These are phyloP conservation scores for Zhuqinia jingwanae DNA, from an alignment of 2,888 invertebrate genomes.

Conservation along the genomic window DNA sequence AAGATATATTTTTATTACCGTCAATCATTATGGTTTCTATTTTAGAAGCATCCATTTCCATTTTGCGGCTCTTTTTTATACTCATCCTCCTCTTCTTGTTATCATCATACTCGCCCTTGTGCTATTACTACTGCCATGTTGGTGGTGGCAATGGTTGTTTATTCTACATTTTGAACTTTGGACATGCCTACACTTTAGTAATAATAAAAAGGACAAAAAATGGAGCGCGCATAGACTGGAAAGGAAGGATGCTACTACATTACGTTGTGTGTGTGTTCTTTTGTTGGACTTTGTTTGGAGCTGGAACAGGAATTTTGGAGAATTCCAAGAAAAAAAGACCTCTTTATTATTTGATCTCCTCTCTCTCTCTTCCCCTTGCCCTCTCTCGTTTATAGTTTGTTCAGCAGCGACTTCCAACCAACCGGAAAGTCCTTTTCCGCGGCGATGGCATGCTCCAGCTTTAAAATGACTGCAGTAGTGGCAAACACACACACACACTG, in stretches of 20 bases:
- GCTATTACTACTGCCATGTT: background rate
- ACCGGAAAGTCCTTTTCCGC: background rate
- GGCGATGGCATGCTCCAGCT: background rate
- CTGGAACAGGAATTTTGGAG: conserved; percentile 4
- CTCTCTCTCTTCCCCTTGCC: background rate
- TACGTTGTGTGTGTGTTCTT: too few species aligned
- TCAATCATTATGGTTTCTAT: background rate
- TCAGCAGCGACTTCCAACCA: background rate
- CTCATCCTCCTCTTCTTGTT: background rate
- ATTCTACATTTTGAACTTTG: conserved; percentile 43
- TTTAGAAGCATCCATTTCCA: conserved; percentile 4
- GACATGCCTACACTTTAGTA: conserved; percentile 20
- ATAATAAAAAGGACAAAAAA: conserved; percentile 34
- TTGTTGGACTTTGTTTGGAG: conserved; percentile 2
- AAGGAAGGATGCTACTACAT: background rate
- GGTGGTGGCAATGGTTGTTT: conserved; percentile 1
- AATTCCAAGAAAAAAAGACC: background rate
- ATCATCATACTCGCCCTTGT: background rate
- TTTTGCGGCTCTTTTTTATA: conserved; percentile 5
- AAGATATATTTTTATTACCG: background rate
- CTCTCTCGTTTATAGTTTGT: background rate
- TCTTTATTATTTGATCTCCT: background rate
- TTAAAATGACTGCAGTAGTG: background rate
- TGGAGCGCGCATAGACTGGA: background rate
- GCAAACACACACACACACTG: background rate